Base-by-base conservation (phyloP, 2,113 vertebrate species). In the Gobiocypris rarus region DNA sequence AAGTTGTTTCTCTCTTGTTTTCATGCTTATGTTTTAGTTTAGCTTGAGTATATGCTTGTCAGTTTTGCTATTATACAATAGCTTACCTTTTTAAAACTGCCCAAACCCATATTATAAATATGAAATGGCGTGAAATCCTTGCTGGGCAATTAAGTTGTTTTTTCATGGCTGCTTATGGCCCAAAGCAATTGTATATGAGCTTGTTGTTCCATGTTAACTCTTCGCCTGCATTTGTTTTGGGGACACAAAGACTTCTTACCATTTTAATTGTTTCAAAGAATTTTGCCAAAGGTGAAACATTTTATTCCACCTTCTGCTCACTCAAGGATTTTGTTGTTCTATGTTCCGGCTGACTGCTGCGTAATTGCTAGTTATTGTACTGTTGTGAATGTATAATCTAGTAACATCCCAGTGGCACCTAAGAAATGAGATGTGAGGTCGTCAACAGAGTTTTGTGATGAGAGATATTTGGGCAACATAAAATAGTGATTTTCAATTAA, bases 301-400 rank as follows among this genome's bases (percentile, higher is more conserved):
- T 73, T 24, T 13, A 4, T 71, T 71, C n/a, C 41, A 71, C n/a
- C 22, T 70, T 70, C 31, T 74, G 26, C 61, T 65, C 31, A 58
- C 28, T 77, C 75, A 24, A 4, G 13, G 6, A 38, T 56, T 76
- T 38, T 59, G 75, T 17, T 77, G 54, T 58, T 15, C 19, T 22
- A 14, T 41, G 52, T 59, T 59, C 22, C 2, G 75, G 19, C 10
- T 14, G 75, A 43, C 75, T 41, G 22, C 5, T 77, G 75, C 34
- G 17, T 59, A 77, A 77, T 77, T 58, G 75, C 22, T 58, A 14
- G 54, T 41, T 77, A 59, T 59, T 77, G 75, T 77, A 58, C 31
- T 26, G 54, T 59, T n/a, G 31, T n/a, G 48, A 54, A 48, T 34
- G 11, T 38, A n/a, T 41, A 6, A 22, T 31, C 1, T 22, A 24